Conservation (phyloP, 92 coral and sea anemone species). For the Siderastrea siderea region DNA sequence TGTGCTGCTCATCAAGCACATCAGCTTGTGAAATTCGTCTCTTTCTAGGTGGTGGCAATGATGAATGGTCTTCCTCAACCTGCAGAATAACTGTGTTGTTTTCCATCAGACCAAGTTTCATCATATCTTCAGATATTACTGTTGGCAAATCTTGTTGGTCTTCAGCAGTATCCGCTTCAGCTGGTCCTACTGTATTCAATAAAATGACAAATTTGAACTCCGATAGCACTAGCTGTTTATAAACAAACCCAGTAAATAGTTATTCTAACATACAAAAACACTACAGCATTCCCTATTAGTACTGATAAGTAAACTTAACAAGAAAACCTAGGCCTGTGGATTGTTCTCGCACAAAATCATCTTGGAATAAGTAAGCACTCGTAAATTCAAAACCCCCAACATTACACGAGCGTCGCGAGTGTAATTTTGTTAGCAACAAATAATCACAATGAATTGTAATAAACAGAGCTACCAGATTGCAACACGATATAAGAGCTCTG, state of each 20-base stretch:
- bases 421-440: not conserved
- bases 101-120: not conserved
- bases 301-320: too few species aligned
- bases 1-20: slow-evolving; percentile 8
- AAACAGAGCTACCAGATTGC: not conserved
- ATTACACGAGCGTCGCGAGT: too few species aligned
- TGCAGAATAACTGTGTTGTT: slow-evolving; percentile 11
- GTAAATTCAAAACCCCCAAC: not conserved
- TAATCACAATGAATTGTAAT: not conserved
- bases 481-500: not conserved
- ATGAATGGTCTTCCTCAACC: not conserved
- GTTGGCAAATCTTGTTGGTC: slow-evolving; percentile 16
- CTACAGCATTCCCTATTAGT: not conserved
- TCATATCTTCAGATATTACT: slow-evolving; percentile 1
- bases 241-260: slow-evolving; percentile 3
- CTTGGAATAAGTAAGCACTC: not conserved
- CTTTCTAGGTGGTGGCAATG: not conserved
- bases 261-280: slow-evolving; percentile 1
- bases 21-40: not conserved
- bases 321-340: not conserved
- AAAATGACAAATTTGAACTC: slow-evolving; percentile 1
- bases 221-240: not conserved
- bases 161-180: not conserved
- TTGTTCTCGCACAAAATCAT: not conserved
- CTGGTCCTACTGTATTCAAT: slow-evolving; percentile 3